Evolutionary conservation across 2,888 invertebrate genomes (phyloP), one percentile per base, ranked within the genome.

Genomic region (Syrphus vitripennis): DNA sequence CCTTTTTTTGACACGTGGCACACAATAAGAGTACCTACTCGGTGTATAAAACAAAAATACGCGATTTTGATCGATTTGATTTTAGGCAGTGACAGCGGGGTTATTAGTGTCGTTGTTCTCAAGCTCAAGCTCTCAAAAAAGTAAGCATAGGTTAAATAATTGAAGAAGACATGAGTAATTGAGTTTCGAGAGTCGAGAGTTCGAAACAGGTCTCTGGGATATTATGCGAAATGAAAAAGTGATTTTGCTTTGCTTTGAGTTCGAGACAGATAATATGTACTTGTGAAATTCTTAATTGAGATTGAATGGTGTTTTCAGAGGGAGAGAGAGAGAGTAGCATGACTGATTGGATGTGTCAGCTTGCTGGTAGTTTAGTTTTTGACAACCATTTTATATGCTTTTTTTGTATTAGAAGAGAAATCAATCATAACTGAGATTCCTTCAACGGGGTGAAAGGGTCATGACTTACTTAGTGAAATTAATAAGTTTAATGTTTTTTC

Each of bases 1-100:
- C 45, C 45, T 67, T 37, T 67, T 77, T 82, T 55, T 78, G 77
- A 78, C 82, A 83, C 82, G 82, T 83, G 82, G 21, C 78, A 67
- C 42, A 37, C n/a, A 50, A 26, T 50, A 50, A 16, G 10, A 4
- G 37, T 48, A 21, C 10, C 0, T 1, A 21, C 3, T 48, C 9
- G 12, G 9, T 21, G 19, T 10, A 21, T 16, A 59, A n/a, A n/a
- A n/a, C n/a, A n/a, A n/a, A n/a, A n/a, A n/a, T n/a, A n/a, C 40
- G 71, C 29, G 71, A 57, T 40, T 48, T 50, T 82, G 82, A 83
- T 83, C 82, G 82, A 83, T 83, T 71, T 57, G 77, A 72, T 63
- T 82, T 50, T 29, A 50, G 42, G 34, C 37, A 16, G n/a, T 45
- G 29, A 65, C 65, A 45, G n/a, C n/a, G 26, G 65, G 65, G 29